phyloP scores from a whole-genome alignment of 2,113 vertebrate genomes.

The Rutilus rutilus region DNA sequence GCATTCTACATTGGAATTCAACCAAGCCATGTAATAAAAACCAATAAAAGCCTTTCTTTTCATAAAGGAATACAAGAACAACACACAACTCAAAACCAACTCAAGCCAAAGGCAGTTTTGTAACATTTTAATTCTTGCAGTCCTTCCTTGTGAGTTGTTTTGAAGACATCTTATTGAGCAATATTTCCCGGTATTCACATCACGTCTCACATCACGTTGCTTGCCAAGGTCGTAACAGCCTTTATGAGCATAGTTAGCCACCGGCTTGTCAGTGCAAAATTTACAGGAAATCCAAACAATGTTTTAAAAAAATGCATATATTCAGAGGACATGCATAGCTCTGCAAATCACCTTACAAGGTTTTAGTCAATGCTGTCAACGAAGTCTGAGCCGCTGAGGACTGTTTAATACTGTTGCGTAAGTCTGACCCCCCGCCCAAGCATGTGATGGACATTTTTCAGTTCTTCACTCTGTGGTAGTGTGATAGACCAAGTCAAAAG shows the following conservation, averaged over 20 bases:
- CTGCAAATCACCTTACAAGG: conserved; percentile 2
- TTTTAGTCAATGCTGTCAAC: background rate
- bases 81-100: background rate
- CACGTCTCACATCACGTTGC: background rate
- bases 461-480: background rate
- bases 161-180: background rate
- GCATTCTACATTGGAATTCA: too few relatives aligned
- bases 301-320: background rate
- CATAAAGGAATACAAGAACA: background rate
- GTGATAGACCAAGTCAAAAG: conserved; percentile 38
- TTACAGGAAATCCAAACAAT: conserved; percentile 10
- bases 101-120: background rate
- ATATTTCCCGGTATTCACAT: conserved; percentile 8
- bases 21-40: too few relatives aligned
- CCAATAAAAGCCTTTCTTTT: background rate
- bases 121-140: background rate
- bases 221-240: background rate
- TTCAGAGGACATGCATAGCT: conserved; percentile 30
- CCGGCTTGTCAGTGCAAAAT: background rate
- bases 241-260: background rate
- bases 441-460: conserved; percentile 24
- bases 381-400: background rate
- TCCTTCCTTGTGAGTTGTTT: background rate
- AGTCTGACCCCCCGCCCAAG: background rate
- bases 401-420: conserved; percentile 1